These are phyloP conservation scores for Triplophysa tibetana DNA, from an alignment of 2,113 vertebrate genomes.

Conservation along the genomic window DNA sequence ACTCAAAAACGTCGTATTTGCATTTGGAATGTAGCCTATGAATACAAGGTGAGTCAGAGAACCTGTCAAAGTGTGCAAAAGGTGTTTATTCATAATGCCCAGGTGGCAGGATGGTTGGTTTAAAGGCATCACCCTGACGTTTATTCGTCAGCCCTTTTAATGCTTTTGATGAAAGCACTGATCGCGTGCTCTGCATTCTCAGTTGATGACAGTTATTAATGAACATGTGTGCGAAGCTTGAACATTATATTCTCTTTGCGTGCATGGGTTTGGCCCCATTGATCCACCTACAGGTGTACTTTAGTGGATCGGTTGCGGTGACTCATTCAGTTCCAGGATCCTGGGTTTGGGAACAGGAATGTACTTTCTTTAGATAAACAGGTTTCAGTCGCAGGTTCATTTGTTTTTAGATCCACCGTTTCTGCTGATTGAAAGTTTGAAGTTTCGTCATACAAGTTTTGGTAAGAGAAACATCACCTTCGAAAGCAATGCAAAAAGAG, in stretches of 20 bases:
- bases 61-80: constrained; percentile 24
- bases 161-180: not conserved
- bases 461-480: not conserved
- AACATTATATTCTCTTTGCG: not conserved
- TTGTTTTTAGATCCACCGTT: too few species aligned
- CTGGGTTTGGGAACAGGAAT: not conserved
- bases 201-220: constrained; percentile 1
- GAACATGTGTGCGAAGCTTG: not conserved
- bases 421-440: too few species aligned
- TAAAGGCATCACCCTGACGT: not conserved
- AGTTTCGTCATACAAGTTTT: not conserved
- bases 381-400: not conserved
- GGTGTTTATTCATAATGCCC: constrained; percentile 36
- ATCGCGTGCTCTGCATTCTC: constrained; percentile 5
- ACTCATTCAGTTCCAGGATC: constrained; percentile 21
- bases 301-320: not conserved
- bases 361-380: constrained; percentile 1
- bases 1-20: not conserved
- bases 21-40: not conserved
- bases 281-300: constrained; percentile 13
- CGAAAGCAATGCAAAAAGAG: not conserved
- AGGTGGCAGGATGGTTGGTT: constrained; percentile 28
- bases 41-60: constrained; percentile 22
- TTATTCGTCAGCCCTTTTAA: constrained; percentile 9
- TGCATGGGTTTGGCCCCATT: constrained; percentile 9